Conservation (phyloP, 2,888 invertebrate species). For the Lacanobia wlatinum region DNA sequence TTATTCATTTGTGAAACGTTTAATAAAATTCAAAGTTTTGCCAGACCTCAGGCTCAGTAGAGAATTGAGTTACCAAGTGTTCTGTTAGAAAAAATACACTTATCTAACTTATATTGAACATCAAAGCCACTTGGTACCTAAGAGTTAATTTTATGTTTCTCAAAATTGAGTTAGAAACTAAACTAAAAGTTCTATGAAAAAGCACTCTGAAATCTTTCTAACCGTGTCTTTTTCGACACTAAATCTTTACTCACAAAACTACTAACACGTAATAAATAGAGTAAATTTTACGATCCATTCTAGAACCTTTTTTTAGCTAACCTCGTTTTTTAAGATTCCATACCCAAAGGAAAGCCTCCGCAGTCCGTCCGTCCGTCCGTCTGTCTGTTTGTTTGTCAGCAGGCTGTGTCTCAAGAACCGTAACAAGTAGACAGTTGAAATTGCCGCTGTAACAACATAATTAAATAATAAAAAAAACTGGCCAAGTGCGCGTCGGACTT, state of each 20-base stretch:
- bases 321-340: too few species aligned
- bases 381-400: too few species aligned
- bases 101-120: not conserved
- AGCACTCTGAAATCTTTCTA: constrained; percentile 9
- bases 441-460: too few species aligned
- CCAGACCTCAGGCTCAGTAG: not conserved
- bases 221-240: constrained; percentile 3
- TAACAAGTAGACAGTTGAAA: too few species aligned
- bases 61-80: not conserved
- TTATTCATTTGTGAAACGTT: not conserved
- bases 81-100: not conserved
- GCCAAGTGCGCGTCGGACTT: too few species aligned
- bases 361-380: too few species aligned
- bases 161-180: constrained; percentile 16
- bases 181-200: constrained; percentile 9
- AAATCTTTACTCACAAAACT: not conserved
- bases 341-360: too few species aligned
- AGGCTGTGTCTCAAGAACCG: too few species aligned
- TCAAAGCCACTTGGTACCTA: not conserved
- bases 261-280: constrained; percentile 13
- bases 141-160: not conserved
- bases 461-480: too few species aligned
- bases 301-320: constrained; percentile 8
- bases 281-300: constrained; percentile 5
- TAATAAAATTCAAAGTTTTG: not conserved